Evolutionary conservation across 2,888 invertebrate species (phyloP), one percentile per base, ranked within the genome.

Genomic region (Melinopterus prodromus): DNA sequence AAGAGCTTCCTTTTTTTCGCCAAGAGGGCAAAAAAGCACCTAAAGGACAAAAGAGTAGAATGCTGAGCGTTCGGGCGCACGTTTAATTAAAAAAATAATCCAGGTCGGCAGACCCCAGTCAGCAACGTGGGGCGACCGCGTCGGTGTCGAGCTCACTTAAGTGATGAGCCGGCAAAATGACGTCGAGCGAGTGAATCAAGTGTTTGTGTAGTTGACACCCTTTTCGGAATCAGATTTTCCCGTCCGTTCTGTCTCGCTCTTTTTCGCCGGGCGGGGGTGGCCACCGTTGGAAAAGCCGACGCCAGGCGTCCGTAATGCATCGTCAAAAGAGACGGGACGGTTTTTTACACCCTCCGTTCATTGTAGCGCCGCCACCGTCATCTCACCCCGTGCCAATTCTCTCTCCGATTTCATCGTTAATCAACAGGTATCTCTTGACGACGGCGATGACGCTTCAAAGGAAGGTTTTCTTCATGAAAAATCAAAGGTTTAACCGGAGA

Each of bases 171-270:
- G 84, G 84, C 85, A 84, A 86, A 87, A 86, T 86, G 86, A 86
- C 85, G 85, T 84, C 82, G 85, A 85, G 85, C 86, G 85, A 86
- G 87, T 84, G 86, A 87, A 86, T 86, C 86, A 86, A 87, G 87
- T 87, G 87, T 87, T 87, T 88, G 87, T 88, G 88, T 86, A 86
- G 87, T 86, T 88, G 88, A 88, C 88, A 88, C 88, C 88, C 88
- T 85, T 86, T 85, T 77, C 74, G 86, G 86, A 87, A 87, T 87
- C 87, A 84, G 87, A 88, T 87, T 88, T 87, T 87, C 86, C 87
- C 84, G 84, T 74, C 80, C 84, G 84, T 1, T 53, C 53, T 53
- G 53, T 53, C 53, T 53, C 53, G 53, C 53, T 53, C 53, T 53
- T 53, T 84, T 86, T 86, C 87, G 85, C 86, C 81, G 82, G 81